Evolutionary conservation across 2,888 invertebrate species (phyloP), one percentile per base, ranked within the genome.

Genomic region (Vesta saturnalis): DNA sequence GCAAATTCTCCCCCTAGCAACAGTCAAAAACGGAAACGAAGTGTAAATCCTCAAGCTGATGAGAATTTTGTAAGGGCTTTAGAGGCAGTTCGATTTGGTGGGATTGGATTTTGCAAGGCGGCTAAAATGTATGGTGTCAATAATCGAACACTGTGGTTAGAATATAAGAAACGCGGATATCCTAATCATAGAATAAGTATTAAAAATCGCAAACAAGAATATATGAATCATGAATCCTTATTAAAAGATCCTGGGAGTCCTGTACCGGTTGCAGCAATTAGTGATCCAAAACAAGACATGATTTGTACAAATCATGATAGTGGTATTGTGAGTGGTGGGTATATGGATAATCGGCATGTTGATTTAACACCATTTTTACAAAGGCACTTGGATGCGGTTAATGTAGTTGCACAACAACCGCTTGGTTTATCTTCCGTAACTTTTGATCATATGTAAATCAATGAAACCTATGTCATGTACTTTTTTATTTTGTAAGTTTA

Each of bases 81-180:
- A 58, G 94, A 94, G 79, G 94, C 94, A 0, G 94, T 94, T 0
- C 88, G 94, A 70, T 91, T 90, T 78, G 94, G 94, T 18, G 93
- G 93, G 43, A 93, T 94, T 74, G 94, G 94, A 1, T 94, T 94
- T 83, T 94, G 94, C 83, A 94, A 94, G 79, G 94, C 94, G 6
- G 94, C 94, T 0, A 86, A 93, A 60, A 89, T 93, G 85, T 94
- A 92, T 82, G 94, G 94, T 23, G 93, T 94, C 14, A 94, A 94
- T 83, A 94, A 94, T 83, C 87, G 94, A 64, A 94, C 94, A 0
- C 85, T 94, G 1, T 94, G 94, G 94, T 85, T 94, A 43, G 94
- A 94, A 80, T 94, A 94, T 81, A 94, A 93, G 79, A 93, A 93
- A 82, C 89, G 92, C 52, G 94, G 94, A 0, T 94, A 94, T 82